Evolutionary conservation across 2,113 vertebrate genomes (phyloP), one percentile per base, ranked within the genome.

Genomic region (Phylloscopus trochiloides): DNA sequence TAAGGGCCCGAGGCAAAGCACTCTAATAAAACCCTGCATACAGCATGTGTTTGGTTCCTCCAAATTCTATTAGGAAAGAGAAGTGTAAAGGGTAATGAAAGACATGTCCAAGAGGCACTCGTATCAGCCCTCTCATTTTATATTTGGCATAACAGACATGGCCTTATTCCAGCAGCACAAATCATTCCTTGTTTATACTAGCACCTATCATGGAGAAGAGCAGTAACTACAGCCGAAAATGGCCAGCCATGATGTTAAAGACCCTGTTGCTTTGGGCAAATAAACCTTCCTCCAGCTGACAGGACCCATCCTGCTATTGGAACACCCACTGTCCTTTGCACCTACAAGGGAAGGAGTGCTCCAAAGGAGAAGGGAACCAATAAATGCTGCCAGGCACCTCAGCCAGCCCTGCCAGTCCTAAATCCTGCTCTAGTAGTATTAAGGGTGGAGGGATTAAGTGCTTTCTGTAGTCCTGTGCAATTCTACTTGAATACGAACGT

Each of bases 1-100:
- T 96, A 96, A 97, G 85, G 92, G 94, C 96, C 96, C 82, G 89
- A 94, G 96, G 97, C 92, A 95, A 97, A 97, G 91, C 73, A 94
- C 93, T 86, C 75, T 25, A 96, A 94, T 97, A 96, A 97, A 97
- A 94, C 52, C 93, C 87, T 94, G 94, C 84, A 97, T 94, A 74
- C 32, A 83, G 62, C 85, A 92, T 92, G 85, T 81, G 82, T 79
- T 97, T 90, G 93, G 91, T 80, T 96, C 88, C 90, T 96, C 84
- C 72, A 75, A 94, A 96, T 94, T 96, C 96, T 94, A 94, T 96
- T 94, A 95, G 81, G 73, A 94, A 77, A 92, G 78, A 92, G 81
- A 86, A 90, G 92, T 5, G 10, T 86, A 96, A 94, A 92, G 87
- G 79, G 82, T 92, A 97, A 95, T 97, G 95, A 95, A 96, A 97